Evolutionary conservation across 2,888 invertebrate genomes (phyloP), one percentile per base, ranked within the genome.

Genomic region (Thalpophila matura): DNA sequence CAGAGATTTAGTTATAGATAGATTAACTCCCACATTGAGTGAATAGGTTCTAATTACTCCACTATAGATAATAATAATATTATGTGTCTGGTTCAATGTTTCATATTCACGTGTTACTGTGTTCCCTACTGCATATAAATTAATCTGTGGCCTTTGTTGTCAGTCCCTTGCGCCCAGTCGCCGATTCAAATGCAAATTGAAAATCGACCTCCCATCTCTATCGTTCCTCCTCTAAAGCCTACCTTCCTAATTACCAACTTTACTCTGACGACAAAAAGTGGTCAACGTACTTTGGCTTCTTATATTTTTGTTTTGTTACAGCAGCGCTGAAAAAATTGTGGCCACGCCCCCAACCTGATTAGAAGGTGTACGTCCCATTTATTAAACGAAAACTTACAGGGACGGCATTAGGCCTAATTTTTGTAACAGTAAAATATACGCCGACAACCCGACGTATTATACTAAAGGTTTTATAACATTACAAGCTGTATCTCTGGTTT

Each of bases 171-270:
- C 74, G 71, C 71, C 71, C 77, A 66, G 72, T 55, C 74, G 69
- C 71, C 81, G 77, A 88, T 89, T 89, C 86, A 87, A 85, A 89
- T 87, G 88, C 82, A 88, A 87, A 89, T 89, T 84, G 81, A 87
- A 87, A 84, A 84, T 86, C 83, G 83, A 80, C 84, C 83, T 77
- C 77, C 83, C 71, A 77, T 79, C 84, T 74, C 80, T 79, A 73
- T 79, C 76, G 73, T 72, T 69, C 71, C 71, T 74, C 64, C 70
- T 76, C 62, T 70, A 60, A 57, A 74, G 65, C 67, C 68, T 60
- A 65, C 65, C 65, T 76, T 81, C 86, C 82, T 86, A 87, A 86
- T 88, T 84, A 86, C 77, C 70, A 77, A 81, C 79, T 81, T 82
- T 59, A 75, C 68, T 72, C 64, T 62, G 78, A 64, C 71, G 76